These are phyloP conservation scores for Trochalopteron elliotii DNA, from an alignment of 2,113 vertebrate genomes.

Conservation along the genomic window DNA sequence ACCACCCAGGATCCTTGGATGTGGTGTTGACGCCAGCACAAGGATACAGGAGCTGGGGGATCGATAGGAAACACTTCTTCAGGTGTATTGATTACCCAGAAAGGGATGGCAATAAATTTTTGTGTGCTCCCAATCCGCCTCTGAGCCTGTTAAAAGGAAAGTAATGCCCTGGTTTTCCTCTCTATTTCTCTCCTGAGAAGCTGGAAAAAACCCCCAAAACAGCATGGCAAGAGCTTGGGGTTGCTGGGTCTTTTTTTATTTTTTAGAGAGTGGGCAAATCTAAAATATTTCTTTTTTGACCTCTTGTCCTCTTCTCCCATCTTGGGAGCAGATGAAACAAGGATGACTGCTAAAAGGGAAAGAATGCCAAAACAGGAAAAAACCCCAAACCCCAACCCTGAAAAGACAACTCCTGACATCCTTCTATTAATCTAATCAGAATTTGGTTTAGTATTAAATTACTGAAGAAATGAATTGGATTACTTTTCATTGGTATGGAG, in stretches of 20 bases:
- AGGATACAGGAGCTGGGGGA: background rate
- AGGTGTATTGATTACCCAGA: conserved; percentile 14
- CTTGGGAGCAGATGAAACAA: background rate
- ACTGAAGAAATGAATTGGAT: background rate
- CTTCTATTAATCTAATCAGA: background rate
- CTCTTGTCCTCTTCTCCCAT: background rate
- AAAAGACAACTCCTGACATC: background rate
- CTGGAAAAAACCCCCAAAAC: too few species aligned
- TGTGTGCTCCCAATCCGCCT: background rate
- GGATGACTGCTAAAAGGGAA: background rate
- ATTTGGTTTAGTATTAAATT: background rate
- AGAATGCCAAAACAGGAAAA: background rate
- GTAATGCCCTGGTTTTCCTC: background rate
- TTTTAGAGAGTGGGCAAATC: background rate
- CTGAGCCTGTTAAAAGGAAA: background rate
- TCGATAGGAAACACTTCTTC: conserved; percentile 27
- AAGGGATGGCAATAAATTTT: background rate
- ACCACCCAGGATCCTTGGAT: background rate
- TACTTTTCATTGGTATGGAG: background rate
- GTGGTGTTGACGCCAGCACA: background rate
- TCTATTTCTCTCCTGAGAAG: background rate
- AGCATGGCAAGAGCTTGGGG: background rate
- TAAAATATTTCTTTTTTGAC: background rate
- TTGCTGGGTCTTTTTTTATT: background rate
- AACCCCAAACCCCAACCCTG: background rate